Conservation (phyloP, 1,140 invertebrate species). For the Trachelipus rathkii region DNA sequence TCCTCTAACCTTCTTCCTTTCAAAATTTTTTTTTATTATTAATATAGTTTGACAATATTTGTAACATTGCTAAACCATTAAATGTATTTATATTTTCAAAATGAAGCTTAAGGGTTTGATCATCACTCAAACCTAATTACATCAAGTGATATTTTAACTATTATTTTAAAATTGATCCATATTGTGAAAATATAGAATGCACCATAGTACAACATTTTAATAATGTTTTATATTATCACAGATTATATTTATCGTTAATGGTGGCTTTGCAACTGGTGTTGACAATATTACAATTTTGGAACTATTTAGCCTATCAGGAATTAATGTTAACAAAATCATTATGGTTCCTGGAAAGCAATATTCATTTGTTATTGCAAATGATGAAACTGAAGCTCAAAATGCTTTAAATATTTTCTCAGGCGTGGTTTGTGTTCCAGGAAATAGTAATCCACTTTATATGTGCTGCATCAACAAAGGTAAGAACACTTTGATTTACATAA, state of each 20-base stretch:
- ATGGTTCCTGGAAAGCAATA: background rate
- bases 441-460: background rate
- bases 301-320: background rate
- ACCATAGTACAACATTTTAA: too few relatives aligned
- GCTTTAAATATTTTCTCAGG: background rate
- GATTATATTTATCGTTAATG: conserved; percentile 1
- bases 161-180: too few relatives aligned
- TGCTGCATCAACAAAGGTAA: background rate
- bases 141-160: too few relatives aligned
- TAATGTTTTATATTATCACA: background rate
- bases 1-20: too few relatives aligned
- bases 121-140: too few relatives aligned
- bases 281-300: background rate
- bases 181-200: too few relatives aligned
- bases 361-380: background rate
- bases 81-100: too few relatives aligned
- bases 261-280: background rate
- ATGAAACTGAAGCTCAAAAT: background rate
- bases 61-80: too few relatives aligned
- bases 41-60: too few relatives aligned
- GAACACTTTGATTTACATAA: too few relatives aligned
- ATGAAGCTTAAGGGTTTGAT: too few relatives aligned
- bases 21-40: too few relatives aligned
- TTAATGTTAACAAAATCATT: background rate
- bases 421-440: background rate